Evolutionary conservation across 2,797 vertebrate species (phyloP).

Genomic region (Odontamblyopus rebecca): DNA sequence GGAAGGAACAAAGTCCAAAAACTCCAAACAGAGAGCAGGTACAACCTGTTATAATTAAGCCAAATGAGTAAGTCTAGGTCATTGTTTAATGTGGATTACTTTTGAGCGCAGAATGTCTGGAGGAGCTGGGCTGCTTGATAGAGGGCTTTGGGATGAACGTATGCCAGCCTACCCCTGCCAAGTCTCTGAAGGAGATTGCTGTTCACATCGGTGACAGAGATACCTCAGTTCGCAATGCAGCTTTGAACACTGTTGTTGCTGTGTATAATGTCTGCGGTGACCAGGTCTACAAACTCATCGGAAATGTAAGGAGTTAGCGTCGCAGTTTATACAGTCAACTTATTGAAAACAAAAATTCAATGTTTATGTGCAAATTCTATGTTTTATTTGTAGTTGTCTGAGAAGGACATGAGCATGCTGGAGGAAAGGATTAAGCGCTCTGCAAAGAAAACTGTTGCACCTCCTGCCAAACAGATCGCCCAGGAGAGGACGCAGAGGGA

Average conservation of each 20-base stretch:
- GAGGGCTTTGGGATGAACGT: slow-evolving; percentile 87
- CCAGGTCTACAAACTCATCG: slow-evolving; percentile 97
- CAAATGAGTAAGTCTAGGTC: background rate
- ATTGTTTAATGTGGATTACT: slow-evolving; percentile 3
- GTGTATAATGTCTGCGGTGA: slow-evolving; percentile 96
- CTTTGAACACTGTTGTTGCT: slow-evolving; percentile 93
- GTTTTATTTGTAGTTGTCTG: slow-evolving; percentile 83
- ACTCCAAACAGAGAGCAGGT: slow-evolving; percentile 97
- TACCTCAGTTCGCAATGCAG: slow-evolving; percentile 94
- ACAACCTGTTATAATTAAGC: background rate
- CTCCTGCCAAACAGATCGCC: slow-evolving; percentile 78
- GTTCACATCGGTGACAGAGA: slow-evolving; percentile 94
- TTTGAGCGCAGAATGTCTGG: slow-evolving; percentile 75
- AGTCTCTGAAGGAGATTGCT: slow-evolving; percentile 95
- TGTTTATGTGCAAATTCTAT: background rate
- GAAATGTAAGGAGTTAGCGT: slow-evolving; percentile 84
- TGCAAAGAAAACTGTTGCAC: slow-evolving; percentile 86
- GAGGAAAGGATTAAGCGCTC: slow-evolving; percentile 97
- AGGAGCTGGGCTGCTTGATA: slow-evolving; percentile 79
- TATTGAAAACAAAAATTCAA: background rate
- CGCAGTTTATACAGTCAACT: too few species aligned
- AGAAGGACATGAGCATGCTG: slow-evolving; percentile 99
- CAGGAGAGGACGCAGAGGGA: slow-evolving; percentile 82
- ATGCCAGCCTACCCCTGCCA: slow-evolving; percentile 93
- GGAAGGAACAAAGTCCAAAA: slow-evolving; percentile 98